Percentiles rank a stretch among this genome's conserved stretches.
Conservation (phyloP, 1,140 invertebrate species). For the Ips nitidus region DNA sequence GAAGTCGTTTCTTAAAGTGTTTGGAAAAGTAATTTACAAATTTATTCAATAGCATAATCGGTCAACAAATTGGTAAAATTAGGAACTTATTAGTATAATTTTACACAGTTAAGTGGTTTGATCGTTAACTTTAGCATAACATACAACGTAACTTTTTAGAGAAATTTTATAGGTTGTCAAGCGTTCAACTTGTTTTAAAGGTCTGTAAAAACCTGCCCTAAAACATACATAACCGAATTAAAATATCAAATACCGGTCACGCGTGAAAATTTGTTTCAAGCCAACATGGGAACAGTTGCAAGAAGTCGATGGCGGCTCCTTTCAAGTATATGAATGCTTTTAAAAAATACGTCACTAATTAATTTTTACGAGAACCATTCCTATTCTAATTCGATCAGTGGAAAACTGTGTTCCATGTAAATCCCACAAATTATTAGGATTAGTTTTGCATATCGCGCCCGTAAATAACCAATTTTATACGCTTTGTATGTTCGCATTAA, state of each 20-base stretch:
- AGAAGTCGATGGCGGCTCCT: conserved; percentile 12
- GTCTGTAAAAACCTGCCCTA: too few relatives aligned
- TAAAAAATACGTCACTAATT: conserved; percentile 19
- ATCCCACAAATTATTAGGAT: conserved; percentile 17
- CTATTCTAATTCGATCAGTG: conserved; percentile 24
- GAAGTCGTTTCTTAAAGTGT: too few relatives aligned
- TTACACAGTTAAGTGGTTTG: too few relatives aligned
- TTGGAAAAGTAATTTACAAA: too few relatives aligned
- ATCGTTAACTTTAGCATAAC: too few relatives aligned
- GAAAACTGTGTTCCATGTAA: conserved; percentile 10
- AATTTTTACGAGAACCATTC: conserved; percentile 24
- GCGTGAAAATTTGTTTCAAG: conserved; percentile 8
- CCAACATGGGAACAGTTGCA: conserved; percentile 1
- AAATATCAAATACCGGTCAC: conserved; percentile 28
- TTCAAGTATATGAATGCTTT: conserved; percentile 8
- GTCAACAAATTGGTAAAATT: too few relatives aligned
- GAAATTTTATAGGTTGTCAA: too few relatives aligned
- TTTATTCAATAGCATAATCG: too few relatives aligned
- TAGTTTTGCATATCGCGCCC: conserved; percentile 13
- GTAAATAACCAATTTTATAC: conserved; percentile 19
- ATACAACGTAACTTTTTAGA: too few relatives aligned
- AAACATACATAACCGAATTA: neutral
- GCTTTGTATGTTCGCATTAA: conserved; percentile 8
- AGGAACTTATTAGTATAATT: too few relatives aligned
- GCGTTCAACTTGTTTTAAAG: too few relatives aligned